phyloP scores from a whole-genome alignment of 2,888 invertebrate genomes.

The Catocala nupta region DNA sequence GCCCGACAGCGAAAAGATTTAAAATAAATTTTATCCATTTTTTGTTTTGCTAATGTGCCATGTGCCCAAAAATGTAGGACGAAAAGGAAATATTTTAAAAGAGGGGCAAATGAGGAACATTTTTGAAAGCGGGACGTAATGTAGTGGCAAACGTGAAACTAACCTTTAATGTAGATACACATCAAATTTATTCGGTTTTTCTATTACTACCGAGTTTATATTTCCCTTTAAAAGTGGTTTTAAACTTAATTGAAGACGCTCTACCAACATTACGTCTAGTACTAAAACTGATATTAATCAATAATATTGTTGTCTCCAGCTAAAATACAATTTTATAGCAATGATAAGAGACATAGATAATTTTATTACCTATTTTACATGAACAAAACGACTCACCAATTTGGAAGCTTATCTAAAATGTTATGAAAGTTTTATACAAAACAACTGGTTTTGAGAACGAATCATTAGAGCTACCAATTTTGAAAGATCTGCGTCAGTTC shows the following conservation, averaged over 20 bases:
- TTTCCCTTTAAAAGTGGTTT: not conserved
- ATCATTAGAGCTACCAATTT: slow-evolving; percentile 57
- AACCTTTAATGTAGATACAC: no score
- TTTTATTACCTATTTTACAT: slow-evolving; percentile 39
- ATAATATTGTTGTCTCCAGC: slow-evolving; percentile 35
- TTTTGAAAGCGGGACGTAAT: no score
- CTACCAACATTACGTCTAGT: slow-evolving; percentile 12
- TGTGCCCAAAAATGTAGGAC: no score
- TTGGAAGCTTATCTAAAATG: slow-evolving; percentile 54
- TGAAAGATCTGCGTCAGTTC: slow-evolving; percentile 50
- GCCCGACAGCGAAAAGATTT: no score
- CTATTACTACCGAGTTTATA: not conserved
- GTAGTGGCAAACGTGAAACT: no score
- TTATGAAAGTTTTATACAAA: slow-evolving; percentile 56
- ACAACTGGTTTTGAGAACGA: slow-evolving; percentile 61
- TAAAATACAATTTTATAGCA: slow-evolving; percentile 41
- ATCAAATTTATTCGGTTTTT: not conserved
- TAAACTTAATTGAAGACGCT: slow-evolving; percentile 12
- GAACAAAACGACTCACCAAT: slow-evolving; percentile 46
- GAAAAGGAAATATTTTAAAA: no score
- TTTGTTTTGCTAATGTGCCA: no score
- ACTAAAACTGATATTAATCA: slow-evolving; percentile 37
- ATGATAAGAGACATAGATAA: slow-evolving; percentile 44
- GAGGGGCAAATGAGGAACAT: no score
- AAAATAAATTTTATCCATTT: no score